A percentile compares a stretch with the other conserved stretches of the same genome.
phyloP scores from a whole-genome alignment of 2,797 vertebrate species.

The Odontamblyopus lacepedii region DNA sequence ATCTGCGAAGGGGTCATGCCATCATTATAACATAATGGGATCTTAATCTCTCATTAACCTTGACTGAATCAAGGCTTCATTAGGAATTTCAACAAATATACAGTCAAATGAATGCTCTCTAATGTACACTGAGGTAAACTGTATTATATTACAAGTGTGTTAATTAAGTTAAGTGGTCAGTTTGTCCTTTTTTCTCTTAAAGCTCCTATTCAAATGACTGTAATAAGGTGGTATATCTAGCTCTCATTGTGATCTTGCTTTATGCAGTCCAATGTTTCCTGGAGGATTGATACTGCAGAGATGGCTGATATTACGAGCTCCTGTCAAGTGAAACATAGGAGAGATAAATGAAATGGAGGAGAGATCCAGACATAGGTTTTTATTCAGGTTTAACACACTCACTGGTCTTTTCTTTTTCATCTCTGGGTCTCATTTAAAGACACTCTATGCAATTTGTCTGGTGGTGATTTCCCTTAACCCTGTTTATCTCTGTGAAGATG shows the following conservation, averaged over 20 bases:
- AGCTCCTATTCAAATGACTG: neutral
- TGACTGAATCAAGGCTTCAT: neutral
- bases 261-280: conserved; percentile 8
- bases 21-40: conserved; percentile 6
- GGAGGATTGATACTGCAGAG: conserved; percentile 4
- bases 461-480: neutral
- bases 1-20: neutral
- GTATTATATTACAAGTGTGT: neutral
- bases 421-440: neutral
- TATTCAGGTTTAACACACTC: neutral
- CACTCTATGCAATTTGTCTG: neutral
- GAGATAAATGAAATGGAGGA: neutral
- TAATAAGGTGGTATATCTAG: conserved; percentile 9
- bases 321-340: conserved; percentile 1
- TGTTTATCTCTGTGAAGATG: neutral
- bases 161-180: neutral
- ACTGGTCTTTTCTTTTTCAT: neutral
- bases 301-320: conserved; percentile 6
- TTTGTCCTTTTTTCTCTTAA: neutral
- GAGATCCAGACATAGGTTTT: neutral
- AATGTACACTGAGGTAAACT: neutral
- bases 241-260: conserved; percentile 8
- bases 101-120: neutral
- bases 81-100: neutral
- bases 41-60: neutral